Evolutionary conservation across 2,113 vertebrate genomes (phyloP).

Genomic region (Silurus asotus): DNA sequence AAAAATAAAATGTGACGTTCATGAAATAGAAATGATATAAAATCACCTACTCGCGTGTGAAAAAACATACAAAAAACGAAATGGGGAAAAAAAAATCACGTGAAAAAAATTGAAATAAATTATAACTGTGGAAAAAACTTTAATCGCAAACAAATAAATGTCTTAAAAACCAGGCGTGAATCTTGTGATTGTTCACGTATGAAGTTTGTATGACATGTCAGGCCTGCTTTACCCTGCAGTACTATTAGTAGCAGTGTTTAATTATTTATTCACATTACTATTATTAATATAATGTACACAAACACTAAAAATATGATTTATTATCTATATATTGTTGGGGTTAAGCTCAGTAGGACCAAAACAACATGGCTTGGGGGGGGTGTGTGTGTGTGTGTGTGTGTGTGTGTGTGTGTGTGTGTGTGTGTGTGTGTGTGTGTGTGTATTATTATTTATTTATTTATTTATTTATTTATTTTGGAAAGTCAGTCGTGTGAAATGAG

Average conservation of each 20-base stretch:
- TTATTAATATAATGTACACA: background rate
- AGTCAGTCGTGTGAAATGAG: conserved; percentile 57
- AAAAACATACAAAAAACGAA: too few species aligned
- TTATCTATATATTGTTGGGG: background rate
- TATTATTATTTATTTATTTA: conserved; percentile 9
- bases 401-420: too few species aligned
- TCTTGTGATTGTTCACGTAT: background rate
- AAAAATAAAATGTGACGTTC: too few species aligned
- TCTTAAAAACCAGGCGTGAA: background rate
- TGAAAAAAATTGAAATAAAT: too few species aligned
- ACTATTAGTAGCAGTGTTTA: background rate
- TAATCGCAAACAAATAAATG: background rate
- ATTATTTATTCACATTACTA: background rate
- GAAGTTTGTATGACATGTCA: background rate
- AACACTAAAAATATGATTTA: conserved; percentile 14
- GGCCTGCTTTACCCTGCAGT: background rate
- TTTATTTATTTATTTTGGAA: conserved; percentile 4
- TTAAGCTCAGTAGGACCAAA: background rate
- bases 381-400: too few species aligned
- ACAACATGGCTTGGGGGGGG: background rate
- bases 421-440: too few species aligned
- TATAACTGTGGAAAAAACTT: background rate
- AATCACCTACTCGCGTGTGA: too few species aligned
- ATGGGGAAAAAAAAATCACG: too few species aligned
- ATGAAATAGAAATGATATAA: too few species aligned